Evolutionary conservation across 2,797 vertebrate species (phyloP).

Genomic region (Catostomus latipinnis): DNA sequence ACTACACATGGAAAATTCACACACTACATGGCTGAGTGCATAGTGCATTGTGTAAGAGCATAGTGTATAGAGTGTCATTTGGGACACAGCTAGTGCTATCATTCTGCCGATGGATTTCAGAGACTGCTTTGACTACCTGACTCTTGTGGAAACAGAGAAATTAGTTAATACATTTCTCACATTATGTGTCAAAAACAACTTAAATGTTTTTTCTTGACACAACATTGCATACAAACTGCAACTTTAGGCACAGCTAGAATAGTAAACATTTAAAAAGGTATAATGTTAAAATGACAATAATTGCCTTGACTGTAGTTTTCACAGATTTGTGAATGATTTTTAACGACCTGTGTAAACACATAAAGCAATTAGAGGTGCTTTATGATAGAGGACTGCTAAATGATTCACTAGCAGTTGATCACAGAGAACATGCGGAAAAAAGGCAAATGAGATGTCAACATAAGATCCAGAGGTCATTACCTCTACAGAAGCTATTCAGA

Average conservation of each 20-base stretch:
- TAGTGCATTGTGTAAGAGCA: too few species aligned
- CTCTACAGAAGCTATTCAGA: too few species aligned
- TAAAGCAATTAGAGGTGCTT: constrained; percentile 71
- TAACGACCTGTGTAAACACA: constrained; percentile 78
- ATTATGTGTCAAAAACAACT: background rate
- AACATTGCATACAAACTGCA: background rate
- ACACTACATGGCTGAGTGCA: too few species aligned
- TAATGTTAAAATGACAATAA: constrained; percentile 63
- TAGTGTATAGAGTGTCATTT: too few species aligned
- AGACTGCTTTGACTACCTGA: too few species aligned
- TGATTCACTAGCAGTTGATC: constrained; percentile 70
- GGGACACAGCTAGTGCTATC: too few species aligned
- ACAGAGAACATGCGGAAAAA: constrained; percentile 61
- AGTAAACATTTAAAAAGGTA: constrained; percentile 53
- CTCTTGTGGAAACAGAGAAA: too few species aligned
- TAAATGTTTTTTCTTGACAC: background rate
- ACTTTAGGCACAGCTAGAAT: background rate
- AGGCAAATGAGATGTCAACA: constrained; percentile 62
- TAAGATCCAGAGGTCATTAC: constrained; percentile 45
- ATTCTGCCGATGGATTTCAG: too few species aligned
- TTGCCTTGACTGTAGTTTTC: constrained; percentile 62
- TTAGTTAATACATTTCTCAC: background rate
- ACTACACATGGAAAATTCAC: too few species aligned
- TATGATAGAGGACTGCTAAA: constrained; percentile 73
- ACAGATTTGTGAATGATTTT: constrained; percentile 71